Evolutionary conservation across 2,888 invertebrate genomes (phyloP).

Genomic region (Drosophila glabriapex): DNA sequence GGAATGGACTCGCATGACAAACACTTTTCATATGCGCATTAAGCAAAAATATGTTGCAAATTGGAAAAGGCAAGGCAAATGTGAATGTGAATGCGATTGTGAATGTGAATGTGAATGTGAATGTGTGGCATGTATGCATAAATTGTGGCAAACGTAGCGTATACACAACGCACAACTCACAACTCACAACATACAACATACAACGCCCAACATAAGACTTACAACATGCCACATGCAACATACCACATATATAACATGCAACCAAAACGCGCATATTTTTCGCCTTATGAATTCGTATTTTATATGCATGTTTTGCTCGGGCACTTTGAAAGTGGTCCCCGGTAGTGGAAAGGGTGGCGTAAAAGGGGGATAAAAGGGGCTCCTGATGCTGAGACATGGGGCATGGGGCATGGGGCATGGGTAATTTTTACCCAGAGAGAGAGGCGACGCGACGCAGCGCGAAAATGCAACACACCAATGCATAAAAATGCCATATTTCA

Average conservation of each 20-base stretch:
- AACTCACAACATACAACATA: constrained; percentile 28
- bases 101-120: constrained; percentile 21
- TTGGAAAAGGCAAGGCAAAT: constrained; percentile 31
- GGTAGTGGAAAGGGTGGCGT: neutral
- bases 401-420: constrained; percentile 41
- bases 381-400: constrained; percentile 30
- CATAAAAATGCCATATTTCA: constrained; percentile 81
- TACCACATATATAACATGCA: constrained; percentile 10
- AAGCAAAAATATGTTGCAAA: constrained; percentile 50
- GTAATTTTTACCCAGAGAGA: constrained; percentile 59
- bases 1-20: constrained; percentile 50
- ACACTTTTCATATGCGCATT: constrained; percentile 42
- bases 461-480: constrained; percentile 79
- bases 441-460: constrained; percentile 41
- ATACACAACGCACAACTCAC: constrained; percentile 63
- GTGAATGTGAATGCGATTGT: constrained; percentile 26
- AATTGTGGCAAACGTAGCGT: constrained; percentile 76
- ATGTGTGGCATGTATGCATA: constrained; percentile 63
- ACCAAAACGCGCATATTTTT: constrained; percentile 66
- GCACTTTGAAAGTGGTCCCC: neutral
- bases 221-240: constrained; percentile 26
- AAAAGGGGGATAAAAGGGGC: neutral
- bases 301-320: constrained; percentile 65
- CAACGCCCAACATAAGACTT: constrained; percentile 5
- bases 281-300: constrained; percentile 81